Evolutionary conservation across 2,797 vertebrate genomes (phyloP).

Genomic region (Discoglossus pictus): DNA sequence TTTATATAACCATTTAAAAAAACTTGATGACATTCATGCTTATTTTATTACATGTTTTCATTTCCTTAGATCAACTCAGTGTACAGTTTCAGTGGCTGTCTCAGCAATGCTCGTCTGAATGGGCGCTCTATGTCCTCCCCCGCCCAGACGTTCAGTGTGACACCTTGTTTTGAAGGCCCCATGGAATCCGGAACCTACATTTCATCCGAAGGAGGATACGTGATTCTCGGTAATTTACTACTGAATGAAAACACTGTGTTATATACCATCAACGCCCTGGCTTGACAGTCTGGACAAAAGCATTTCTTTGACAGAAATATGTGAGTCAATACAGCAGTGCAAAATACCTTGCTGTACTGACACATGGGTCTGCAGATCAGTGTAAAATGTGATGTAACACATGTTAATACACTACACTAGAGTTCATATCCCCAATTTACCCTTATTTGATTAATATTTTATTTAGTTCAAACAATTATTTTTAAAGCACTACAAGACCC

Average conservation of each 20-base stretch:
- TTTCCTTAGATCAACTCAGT: slow-evolving; percentile 79
- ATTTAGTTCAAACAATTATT: too few species aligned
- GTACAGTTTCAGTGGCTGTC: slow-evolving; percentile 87
- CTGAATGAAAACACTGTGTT: slow-evolving; percentile 30
- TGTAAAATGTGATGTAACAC: background rate
- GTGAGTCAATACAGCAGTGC: slow-evolving; percentile 4
- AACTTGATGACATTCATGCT: slow-evolving; percentile 20
- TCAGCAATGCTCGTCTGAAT: slow-evolving; percentile 84
- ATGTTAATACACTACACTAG: too few species aligned
- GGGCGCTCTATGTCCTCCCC: slow-evolving; percentile 73
- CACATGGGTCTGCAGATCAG: background rate
- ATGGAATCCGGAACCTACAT: slow-evolving; percentile 90
- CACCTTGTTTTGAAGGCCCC: slow-evolving; percentile 86
- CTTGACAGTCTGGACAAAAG: slow-evolving; percentile 7
- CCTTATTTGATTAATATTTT: too few species aligned
- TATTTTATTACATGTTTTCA: slow-evolving; percentile 49
- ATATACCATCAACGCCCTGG: background rate
- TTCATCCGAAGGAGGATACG: slow-evolving; percentile 87
- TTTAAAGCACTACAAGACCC: too few species aligned
- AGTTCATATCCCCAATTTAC: too few species aligned
- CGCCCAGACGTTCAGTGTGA: slow-evolving; percentile 85
- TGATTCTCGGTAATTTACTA: slow-evolving; percentile 77
- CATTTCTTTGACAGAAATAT: slow-evolving; percentile 30
- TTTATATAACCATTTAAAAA: background rate
- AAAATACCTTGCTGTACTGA: background rate